A percentile compares a stretch with the other conserved stretches of the same genome.
Evolutionary conservation across 2,888 invertebrate species (phyloP).

Genomic region (Diplazon laetatorius): DNA sequence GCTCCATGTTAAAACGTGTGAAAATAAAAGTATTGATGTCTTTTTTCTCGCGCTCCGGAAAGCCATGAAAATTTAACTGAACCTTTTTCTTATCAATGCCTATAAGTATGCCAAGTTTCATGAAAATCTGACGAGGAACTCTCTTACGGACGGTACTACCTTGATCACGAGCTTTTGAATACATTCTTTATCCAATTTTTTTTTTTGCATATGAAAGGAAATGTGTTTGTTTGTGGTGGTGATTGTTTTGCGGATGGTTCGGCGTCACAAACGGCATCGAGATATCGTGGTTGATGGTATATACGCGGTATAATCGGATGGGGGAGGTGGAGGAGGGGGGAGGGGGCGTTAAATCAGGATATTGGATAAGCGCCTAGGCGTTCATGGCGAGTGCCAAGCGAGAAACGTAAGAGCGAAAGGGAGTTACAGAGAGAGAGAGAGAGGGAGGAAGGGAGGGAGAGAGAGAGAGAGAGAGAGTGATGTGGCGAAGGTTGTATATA

Average conservation of each 20-base stretch:
- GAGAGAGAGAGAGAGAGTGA: background rate
- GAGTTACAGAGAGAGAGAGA: constrained; percentile 8
- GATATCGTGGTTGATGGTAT: constrained; percentile 32
- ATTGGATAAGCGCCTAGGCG: constrained; percentile 46
- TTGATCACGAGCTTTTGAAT: background rate
- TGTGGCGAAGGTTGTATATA: constrained; percentile 1
- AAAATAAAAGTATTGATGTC: too few species aligned
- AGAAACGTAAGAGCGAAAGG: constrained; percentile 23
- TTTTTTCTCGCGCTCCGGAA: too few species aligned
- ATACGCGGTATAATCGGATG: constrained; percentile 26
- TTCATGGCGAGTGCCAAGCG: constrained; percentile 27
- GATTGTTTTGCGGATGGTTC: background rate
- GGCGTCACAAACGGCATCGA: constrained; percentile 28
- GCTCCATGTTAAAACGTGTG: too few species aligned
- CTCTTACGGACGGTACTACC: too few species aligned
- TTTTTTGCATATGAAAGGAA: background rate
- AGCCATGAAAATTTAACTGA: too few species aligned
- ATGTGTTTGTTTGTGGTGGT: background rate
- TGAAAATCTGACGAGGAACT: too few species aligned
- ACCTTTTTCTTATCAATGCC: too few species aligned
- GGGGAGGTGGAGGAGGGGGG: too few species aligned
- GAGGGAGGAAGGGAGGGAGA: constrained; percentile 12
- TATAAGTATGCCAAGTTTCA: too few species aligned
- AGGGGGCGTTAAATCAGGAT: constrained; percentile 57
- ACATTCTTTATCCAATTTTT: too few species aligned